Evolutionary conservation across 2,888 invertebrate genomes (phyloP), one percentile per base, ranked within the genome.

Genomic region (Byasa hedistus): DNA sequence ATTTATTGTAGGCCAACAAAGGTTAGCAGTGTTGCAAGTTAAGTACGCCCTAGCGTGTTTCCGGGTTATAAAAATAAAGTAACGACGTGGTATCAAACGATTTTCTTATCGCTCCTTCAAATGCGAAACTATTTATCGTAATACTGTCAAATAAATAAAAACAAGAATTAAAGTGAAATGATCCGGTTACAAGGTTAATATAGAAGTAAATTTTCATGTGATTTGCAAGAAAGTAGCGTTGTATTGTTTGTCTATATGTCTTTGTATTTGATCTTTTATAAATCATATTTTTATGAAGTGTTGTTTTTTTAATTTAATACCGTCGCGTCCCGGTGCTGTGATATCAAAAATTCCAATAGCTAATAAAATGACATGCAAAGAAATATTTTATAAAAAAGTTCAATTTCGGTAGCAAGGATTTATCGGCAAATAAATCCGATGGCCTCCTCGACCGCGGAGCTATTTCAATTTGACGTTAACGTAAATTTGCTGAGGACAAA

Each of bases 381-480:
- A 82, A 80, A 66, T 66, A 55, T 66, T 66, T 62, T 54, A 62
- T 59, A 66, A 48, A 67, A 66, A 64, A 60, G 60, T 67, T 44
- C 67, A 67, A 67, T 67, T 67, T 60, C 36, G 64, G 36, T 22
- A 54, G 32, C 63, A 61, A 70, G 84, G 86, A 66, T 86, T 86
- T 85, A 86, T 85, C 82, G 73, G 76, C 84, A 81, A 85, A 87
- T 85, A 86, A 87, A 87, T 81, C 79, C 79, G 82, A 84, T 83
- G 72, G 73, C 73, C 75, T 78, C 76, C 78, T 69, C 78, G 76
- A 73, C 80, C 79, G 73, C 77, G 78, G 81, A 86, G 85, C 86
- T 82, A 86, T 88, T 88, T 88, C 85, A 87, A 87, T 87, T 88
- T 86, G 83, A 84, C 83, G 83, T 85, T 78, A 79, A 64, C 77